Percentiles rank a stretch among this genome's conserved stretches.
Conservation (phyloP, 2,797 vertebrate genomes). For the Gymnocypris eckloni region DNA sequence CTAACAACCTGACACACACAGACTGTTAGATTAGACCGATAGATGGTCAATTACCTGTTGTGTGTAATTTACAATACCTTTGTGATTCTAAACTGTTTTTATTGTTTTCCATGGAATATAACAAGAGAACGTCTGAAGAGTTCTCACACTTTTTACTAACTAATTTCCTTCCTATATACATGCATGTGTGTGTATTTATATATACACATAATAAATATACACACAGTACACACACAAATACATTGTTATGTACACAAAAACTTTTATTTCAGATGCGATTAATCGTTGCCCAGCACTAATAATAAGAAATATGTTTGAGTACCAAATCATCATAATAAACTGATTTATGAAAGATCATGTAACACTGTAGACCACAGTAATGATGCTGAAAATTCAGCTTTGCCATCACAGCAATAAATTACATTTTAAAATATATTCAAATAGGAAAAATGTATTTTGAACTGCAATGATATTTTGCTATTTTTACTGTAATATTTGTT, state of each 20-base stretch:
- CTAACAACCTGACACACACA: slow-evolving; percentile 87
- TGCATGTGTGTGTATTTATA: too few species aligned
- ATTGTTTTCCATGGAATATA: too few species aligned
- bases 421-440: not conserved
- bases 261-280: too few species aligned
- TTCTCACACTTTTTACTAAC: not conserved
- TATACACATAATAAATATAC: too few species aligned
- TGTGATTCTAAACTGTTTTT: not conserved
- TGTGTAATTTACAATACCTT: not conserved
- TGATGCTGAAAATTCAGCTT: not conserved
- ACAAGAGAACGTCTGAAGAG: too few species aligned
- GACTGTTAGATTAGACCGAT: slow-evolving; percentile 1
- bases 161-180: not conserved
- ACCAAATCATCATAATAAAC: too few species aligned
- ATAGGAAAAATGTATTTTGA: not conserved
- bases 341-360: not conserved
- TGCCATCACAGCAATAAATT: not conserved
- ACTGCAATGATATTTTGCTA: not conserved
- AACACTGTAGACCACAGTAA: not conserved
- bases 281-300: not conserved
- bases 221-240: too few species aligned
- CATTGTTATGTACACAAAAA: too few species aligned
- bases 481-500: not conserved
- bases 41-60: not conserved
- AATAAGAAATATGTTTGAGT: not conserved